phyloP scores from a whole-genome alignment of 2,888 invertebrate species.

The Allophyes oxyacanthae region DNA sequence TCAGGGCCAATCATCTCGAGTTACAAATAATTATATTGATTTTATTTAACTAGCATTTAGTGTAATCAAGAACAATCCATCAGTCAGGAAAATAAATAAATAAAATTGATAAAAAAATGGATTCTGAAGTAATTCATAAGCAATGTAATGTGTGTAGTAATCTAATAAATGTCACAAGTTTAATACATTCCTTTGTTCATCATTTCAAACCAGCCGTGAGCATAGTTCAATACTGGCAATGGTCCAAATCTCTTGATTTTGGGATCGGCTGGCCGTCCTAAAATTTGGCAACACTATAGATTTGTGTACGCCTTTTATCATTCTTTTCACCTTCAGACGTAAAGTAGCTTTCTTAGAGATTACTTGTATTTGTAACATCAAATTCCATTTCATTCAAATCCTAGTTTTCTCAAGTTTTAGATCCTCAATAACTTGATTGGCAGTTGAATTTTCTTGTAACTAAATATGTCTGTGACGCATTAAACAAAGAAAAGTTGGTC shows the following conservation, averaged over 20 bases:
- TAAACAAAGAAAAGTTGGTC: constrained; percentile 72
- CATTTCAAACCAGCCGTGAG: constrained; percentile 37
- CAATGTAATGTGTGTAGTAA: too few relatives aligned
- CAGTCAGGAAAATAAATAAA: too few relatives aligned
- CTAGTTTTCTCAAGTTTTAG: constrained; percentile 14
- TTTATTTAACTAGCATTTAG: too few relatives aligned
- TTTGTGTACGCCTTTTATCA: constrained; percentile 71
- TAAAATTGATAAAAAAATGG: too few relatives aligned
- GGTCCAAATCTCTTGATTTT: constrained; percentile 77
- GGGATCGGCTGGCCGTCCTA: constrained; percentile 67
- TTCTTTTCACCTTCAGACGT: constrained; percentile 82
- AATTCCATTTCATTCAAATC: neutral
- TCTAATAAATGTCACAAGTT: neutral
- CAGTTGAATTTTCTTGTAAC: constrained; percentile 46
- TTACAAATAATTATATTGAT: too few relatives aligned
- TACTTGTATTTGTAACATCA: constrained; percentile 50
- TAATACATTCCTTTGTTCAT: constrained; percentile 46
- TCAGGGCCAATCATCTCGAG: too few relatives aligned
- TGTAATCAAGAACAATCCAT: too few relatives aligned
- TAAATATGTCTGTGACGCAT: constrained; percentile 57
- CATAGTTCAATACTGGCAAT: constrained; percentile 69
- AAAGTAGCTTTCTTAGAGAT: constrained; percentile 60
- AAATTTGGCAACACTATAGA: constrained; percentile 80
- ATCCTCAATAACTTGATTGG: constrained; percentile 13
- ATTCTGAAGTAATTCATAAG: too few relatives aligned